phyloP scores from a whole-genome alignment of 2,797 vertebrate species.

The Tokudaia muenninki region DNA sequence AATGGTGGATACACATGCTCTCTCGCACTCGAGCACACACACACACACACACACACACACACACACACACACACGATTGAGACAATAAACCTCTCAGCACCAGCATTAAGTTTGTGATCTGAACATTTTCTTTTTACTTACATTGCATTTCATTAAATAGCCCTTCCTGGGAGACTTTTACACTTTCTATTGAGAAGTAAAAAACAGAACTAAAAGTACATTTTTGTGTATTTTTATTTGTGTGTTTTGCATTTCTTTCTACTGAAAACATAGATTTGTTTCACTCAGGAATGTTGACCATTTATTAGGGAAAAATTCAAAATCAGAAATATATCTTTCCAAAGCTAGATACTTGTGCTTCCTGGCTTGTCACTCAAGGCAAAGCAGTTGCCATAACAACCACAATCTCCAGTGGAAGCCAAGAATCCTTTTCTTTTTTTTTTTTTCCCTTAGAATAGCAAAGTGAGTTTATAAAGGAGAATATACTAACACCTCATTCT shows the following conservation, averaged over 20 bases:
- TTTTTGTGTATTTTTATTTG: conserved; percentile 9
- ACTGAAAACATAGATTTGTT: conserved; percentile 12
- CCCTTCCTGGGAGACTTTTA: background rate
- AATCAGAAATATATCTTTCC: background rate
- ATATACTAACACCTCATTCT: background rate
- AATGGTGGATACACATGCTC: background rate
- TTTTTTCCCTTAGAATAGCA: background rate
- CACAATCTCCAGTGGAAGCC: background rate
- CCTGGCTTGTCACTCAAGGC: conserved; percentile 52
- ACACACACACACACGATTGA: background rate
- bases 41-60: background rate
- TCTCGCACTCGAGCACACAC: no score
- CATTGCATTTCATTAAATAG: conserved; percentile 46
- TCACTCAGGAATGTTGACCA: background rate
- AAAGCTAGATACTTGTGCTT: conserved; percentile 39
- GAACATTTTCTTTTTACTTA: conserved; percentile 62
- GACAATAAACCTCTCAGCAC: background rate
- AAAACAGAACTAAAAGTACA: background rate
- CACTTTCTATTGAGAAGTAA: conserved; percentile 19
- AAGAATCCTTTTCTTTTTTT: conserved; percentile 35
- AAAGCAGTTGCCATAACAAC: conserved; percentile 75
- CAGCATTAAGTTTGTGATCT: conserved; percentile 20
- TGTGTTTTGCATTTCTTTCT: conserved; percentile 33
- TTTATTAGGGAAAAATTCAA: background rate
- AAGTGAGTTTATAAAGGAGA: conserved; percentile 51